Evolutionary conservation across 1,140 invertebrate genomes (phyloP), one percentile per base, ranked within the genome.

Genomic region (Drosophila ficusphila): DNA sequence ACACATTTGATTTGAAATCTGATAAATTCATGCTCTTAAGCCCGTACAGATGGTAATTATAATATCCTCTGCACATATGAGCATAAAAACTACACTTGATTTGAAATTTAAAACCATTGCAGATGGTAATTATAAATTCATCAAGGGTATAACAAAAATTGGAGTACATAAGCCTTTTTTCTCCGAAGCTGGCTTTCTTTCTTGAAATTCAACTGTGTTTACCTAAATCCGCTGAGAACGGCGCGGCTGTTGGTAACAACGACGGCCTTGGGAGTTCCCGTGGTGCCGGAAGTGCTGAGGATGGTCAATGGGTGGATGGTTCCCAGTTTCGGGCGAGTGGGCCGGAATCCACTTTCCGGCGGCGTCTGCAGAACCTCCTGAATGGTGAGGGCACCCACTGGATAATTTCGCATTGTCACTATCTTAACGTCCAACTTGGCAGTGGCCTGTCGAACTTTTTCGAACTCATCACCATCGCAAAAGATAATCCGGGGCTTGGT

Each of bases 261-360:
- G 0, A 96, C 95, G 16, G 95, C 95, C 91, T 96, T 97, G 0
- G 96, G 95, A 19, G 94, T 88, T 48, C 96, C 95, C 25, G 95
- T 96, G 6, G 95, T 96, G 9, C 95, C 95, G 56, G 95, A 95
- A 0, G 95, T 93, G 36, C 78, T 92, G 0, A 92, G 49, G 34
- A 93, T 89, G 3, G 75, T 51, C 9, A 76, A 58, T 7, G 65
- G 71, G 14, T 77, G 70, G 12, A 64, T 64, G 0, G 34, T 8
- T 14, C 33, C 33, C 0, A 6, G 4, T 12, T 67, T 25, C 2
- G 76, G 19, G 6, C 27, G 14, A 6, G 21, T 14, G 0, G 76
- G 69, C 6, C 49, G 41, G 16, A 57, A 60, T 2, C 41, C 44
- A 2, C 18, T 5, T 19, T 16, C 11, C 12, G 56, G 19, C 12